phyloP scores from a whole-genome alignment of 2,797 vertebrate species.

The Gambusia yucatana region DNA sequence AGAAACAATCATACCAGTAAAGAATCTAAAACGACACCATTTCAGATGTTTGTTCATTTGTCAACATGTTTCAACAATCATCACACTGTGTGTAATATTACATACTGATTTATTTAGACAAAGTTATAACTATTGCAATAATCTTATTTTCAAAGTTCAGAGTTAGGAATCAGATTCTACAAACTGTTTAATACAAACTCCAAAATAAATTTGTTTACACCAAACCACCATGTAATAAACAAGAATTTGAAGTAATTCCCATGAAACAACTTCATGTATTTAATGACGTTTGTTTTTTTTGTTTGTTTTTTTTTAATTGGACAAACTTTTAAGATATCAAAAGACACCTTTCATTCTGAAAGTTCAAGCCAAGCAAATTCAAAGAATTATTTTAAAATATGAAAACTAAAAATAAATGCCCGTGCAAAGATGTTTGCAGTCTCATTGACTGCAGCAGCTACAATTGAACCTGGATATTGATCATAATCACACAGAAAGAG shows the following conservation, averaged over 20 bases:
- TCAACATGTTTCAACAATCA: neutral
- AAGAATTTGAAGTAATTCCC: neutral
- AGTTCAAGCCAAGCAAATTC: neutral
- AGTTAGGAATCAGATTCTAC: neutral
- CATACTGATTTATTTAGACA: neutral
- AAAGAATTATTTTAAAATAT: neutral
- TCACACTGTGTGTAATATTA: neutral
- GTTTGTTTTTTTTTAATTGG: too few relatives aligned
- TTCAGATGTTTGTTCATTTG: neutral
- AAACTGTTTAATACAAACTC: conserved; percentile 7
- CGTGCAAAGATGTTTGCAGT: neutral
- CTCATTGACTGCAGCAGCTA: neutral
- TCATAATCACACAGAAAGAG: neutral
- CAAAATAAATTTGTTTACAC: neutral
- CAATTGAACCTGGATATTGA: neutral
- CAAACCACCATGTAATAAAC: neutral
- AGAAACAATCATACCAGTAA: neutral
- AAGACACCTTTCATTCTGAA: neutral
- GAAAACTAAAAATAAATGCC: neutral
- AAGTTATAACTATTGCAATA: neutral
- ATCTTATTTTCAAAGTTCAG: neutral
- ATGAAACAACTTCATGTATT: neutral
- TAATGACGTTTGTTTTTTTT: too few relatives aligned
- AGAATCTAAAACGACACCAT: neutral
- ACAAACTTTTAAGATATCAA: neutral